Base-by-base conservation (phyloP, 2,113 vertebrate species). In the Oncorhynchus mykiss region DNA sequence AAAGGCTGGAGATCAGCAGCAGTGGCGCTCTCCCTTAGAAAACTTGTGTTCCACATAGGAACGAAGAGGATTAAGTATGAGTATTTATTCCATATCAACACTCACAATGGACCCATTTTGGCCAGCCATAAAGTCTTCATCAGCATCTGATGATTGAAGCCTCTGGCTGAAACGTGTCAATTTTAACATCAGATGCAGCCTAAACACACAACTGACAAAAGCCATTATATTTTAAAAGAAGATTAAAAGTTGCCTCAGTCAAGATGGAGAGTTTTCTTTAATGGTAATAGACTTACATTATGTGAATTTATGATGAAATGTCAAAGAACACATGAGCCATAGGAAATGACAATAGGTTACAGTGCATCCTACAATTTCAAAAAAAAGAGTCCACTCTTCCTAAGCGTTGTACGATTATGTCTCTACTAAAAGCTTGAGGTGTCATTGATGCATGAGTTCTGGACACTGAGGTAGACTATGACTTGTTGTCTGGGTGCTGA, bases 381-480 rank as follows among this genome's bases (percentile, higher is more conserved):
- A 57, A 57, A 16, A 20, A 57, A 57, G 18, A 57, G 54, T 57
- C 54, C 18, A 16, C 54, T 57, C 54, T 57, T 57, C 54, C 54
- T 18, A 57, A 57, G 5, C 18, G 16, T 54, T 54, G 16, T 54
- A 8, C 4, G 5, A 18, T 11, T 4, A 54, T 18, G 51, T 34
- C 57, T 69, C n/a, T 2, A 49, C 24, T 51, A 14, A 7, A 22
- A 18, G 31, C 34, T 45, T 13, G 29, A 45, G 22, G 48, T 27
- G 29, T n/a, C 65, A 31, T 29, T 31, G 71, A 25, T 73, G 82
- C 72, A 11, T 16, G 29, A 48, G 48, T 75, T 78, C 74, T 82
- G 79, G 66, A 70, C 84, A 81, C 70, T 88, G 87, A 89, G 89
- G 89, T 70, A 89, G 89, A 90, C 89, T 90, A 77, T 78, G 89